phyloP scores from a whole-genome alignment of 2,888 invertebrate species.

The Crematogaster levior region DNA sequence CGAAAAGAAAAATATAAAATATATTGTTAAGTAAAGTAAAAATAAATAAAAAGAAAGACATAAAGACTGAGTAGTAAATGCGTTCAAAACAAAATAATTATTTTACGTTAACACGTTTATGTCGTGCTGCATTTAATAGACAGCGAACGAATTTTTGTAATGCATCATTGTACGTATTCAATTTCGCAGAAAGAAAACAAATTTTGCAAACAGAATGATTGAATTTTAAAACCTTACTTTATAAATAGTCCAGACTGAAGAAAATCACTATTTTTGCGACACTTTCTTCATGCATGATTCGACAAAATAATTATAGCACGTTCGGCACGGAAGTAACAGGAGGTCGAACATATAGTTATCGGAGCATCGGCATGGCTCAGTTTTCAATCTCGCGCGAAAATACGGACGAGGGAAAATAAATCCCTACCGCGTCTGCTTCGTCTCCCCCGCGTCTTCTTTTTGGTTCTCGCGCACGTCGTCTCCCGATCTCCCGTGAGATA shows the following conservation, averaged over 20 bases:
- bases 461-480: not conserved
- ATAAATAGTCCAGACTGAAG: not conserved
- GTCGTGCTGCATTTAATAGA: not conserved
- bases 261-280: not conserved
- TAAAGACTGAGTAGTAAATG: not conserved
- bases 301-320: conserved; percentile 10
- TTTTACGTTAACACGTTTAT: not conserved
- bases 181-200: not conserved
- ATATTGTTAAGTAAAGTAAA: not conserved
- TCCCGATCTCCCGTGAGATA: conserved; percentile 33
- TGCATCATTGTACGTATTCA: too few relatives aligned
- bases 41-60: not conserved
- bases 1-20: not conserved
- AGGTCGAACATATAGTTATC: conserved; percentile 25
- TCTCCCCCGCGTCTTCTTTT: not conserved
- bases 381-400: conserved; percentile 49
- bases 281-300: not conserved
- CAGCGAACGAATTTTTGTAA: not conserved
- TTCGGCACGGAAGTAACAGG: conserved; percentile 4
- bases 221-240: not conserved
- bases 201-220: not conserved
- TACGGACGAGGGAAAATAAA: conserved; percentile 32
- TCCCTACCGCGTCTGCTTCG: conserved; percentile 2
- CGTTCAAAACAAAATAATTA: not conserved
- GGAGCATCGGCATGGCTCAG: conserved; percentile 18